Evolutionary conservation across 2,888 invertebrate species (phyloP).

Genomic region (Melanchra persicariae): DNA sequence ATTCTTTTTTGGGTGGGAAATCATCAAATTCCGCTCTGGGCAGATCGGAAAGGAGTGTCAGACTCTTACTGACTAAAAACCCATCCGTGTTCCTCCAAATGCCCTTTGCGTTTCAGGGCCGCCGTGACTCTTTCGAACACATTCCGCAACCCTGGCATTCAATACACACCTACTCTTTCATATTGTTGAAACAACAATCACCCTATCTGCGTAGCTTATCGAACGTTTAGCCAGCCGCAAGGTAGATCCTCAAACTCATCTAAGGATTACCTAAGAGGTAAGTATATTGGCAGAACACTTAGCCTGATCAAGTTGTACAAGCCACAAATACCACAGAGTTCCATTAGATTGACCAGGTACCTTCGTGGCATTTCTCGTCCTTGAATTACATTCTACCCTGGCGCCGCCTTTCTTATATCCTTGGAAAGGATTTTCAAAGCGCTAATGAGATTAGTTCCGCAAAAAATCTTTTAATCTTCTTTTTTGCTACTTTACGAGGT

Average conservation of each 20-base stretch:
- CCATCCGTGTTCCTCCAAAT: too few species aligned
- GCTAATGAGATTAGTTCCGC: slow-evolving; percentile 25
- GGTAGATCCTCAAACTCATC: neutral
- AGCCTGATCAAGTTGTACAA: neutral
- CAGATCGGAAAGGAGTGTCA: too few species aligned
- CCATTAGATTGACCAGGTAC: neutral
- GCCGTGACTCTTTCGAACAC: too few species aligned
- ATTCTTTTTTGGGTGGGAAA: too few species aligned
- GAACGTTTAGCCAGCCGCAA: neutral
- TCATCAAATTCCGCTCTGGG: too few species aligned
- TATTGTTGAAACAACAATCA: neutral
- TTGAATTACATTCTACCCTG: slow-evolving; percentile 8
- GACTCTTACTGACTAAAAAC: too few species aligned
- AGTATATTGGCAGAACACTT: neutral
- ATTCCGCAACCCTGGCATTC: too few species aligned
- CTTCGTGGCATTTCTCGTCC: neutral
- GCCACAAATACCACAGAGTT: neutral
- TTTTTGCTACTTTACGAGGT: neutral
- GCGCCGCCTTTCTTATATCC: slow-evolving; percentile 5
- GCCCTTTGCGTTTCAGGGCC: too few species aligned
- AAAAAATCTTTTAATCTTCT: slow-evolving; percentile 6
- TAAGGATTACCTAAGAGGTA: neutral
- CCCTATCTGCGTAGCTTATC: too few species aligned
- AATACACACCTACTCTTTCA: neutral
- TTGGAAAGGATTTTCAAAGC: slow-evolving; percentile 8